Base-by-base conservation (phyloP, 2,797 vertebrate genomes). In the Simalia tracyae region DNA sequence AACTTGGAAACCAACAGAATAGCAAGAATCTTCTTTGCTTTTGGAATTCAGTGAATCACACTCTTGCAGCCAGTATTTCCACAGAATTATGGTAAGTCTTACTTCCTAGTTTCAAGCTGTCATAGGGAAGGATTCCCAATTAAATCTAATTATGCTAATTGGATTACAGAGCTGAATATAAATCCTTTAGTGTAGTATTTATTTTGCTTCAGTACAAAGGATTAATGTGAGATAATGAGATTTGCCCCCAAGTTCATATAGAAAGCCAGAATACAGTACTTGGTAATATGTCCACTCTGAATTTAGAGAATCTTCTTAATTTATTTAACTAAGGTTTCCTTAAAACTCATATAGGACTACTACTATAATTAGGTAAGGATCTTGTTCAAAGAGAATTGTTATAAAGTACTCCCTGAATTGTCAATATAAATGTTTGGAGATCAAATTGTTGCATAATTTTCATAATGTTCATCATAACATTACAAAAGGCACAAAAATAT, bases 61-160 rank as follows among this genome's bases (percentile, higher is more conserved):
- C 42, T 90, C 91, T 46, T n/a, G 54, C 12, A 92, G 24, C 60
- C 64, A 57, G 28, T 94, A 60, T 26, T 94, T 93, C 5, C 19
- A 4, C 31, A 92, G 1, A 0, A 36, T 14, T 26, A 0, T n/a
- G 4, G 56, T 5, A 11, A 11, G 63, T 15, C 87, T 59, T 56
- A 46, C 63, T 89, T 84, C 26, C 63, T 66, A 68, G 68, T 31
- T 60, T 64, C 12, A 19, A 19, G 9, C 10, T 46, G 86, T 76
- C 56, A 56, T 28, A 5, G 22, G 15, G 42, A 54, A 61, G 57
- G 64, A 59, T 17, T 92, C 60, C 42, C 88, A 87, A 59, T 92
- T 31, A 87, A 91, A 86, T 86, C 46, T 93, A 88, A 6, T 7
- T 22, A 0, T 90, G 6, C 91, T 10, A 92, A 2, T 93, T 96